A percentile compares a stretch with the other conserved stretches of the same genome.
Evolutionary conservation across 2,888 invertebrate species (phyloP).

Genomic region (Oconnorella tubifera): DNA sequence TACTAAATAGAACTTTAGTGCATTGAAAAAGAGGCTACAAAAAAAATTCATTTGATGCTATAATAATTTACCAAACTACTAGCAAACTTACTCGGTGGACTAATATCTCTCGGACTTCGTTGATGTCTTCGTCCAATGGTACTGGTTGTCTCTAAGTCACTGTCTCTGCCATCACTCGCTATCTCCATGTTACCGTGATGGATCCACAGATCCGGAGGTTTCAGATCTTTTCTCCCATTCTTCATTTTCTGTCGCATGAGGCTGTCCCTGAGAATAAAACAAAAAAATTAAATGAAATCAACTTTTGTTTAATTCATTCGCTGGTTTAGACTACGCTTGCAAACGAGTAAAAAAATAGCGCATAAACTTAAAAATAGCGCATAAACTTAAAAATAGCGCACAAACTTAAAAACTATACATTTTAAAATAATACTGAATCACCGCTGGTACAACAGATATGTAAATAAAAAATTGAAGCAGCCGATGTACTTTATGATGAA

Average conservation of each 20-base stretch:
- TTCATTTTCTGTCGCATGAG: background rate
- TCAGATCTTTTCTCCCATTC: constrained; percentile 6
- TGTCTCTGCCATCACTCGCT: background rate
- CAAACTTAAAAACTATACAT: no score
- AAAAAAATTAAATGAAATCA: background rate
- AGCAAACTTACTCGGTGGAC: no score
- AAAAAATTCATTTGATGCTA: no score
- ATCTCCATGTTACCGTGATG: constrained; percentile 18
- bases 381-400: no score
- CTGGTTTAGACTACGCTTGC: no score
- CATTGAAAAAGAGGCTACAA: background rate
- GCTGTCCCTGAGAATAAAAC: constrained; percentile 14
- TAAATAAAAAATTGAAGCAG: no score
- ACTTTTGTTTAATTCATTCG: background rate
- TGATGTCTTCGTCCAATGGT: constrained; percentile 5
- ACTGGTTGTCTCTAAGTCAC: constrained; percentile 2
- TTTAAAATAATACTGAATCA: no score
- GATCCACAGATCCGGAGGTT: constrained; percentile 23
- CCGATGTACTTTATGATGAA: no score
- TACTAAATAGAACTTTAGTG: background rate
- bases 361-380: no score
- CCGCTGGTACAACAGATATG: no score
- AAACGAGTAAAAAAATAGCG: no score
- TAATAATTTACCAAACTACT: no score
- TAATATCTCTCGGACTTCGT: constrained; percentile 3